Conservation (phyloP, 2,113 vertebrate genomes). For the Centropristis striata region DNA sequence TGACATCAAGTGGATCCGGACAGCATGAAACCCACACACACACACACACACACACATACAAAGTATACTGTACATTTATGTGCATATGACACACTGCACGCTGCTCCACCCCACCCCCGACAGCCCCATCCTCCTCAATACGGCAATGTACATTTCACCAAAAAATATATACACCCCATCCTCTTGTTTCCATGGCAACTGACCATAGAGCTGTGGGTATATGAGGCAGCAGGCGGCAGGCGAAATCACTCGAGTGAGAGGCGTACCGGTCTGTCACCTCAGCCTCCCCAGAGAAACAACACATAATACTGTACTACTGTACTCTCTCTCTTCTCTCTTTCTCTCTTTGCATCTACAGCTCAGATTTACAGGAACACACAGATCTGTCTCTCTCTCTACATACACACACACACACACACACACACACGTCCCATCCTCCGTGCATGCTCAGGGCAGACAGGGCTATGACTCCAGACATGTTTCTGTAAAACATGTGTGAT, state of each 20-base stretch:
- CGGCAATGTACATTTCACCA: slow-evolving; percentile 67
- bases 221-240: slow-evolving; percentile 71
- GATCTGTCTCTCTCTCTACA: neutral
- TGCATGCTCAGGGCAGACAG: slow-evolving; percentile 16
- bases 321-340: slow-evolving; percentile 40
- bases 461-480: neutral
- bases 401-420: slow-evolving; percentile 6
- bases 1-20: slow-evolving; percentile 52
- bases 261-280: slow-evolving; percentile 78
- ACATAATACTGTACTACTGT: slow-evolving; percentile 77
- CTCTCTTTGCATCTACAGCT: slow-evolving; percentile 12
- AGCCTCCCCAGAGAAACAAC: slow-evolving; percentile 68
- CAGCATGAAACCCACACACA: slow-evolving; percentile 21
- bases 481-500: slow-evolving; percentile 31
- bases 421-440: slow-evolving; percentile 1
- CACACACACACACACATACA: slow-evolving; percentile 16
- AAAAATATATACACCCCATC: slow-evolving; percentile 76
- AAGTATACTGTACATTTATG: neutral
- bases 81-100: neutral
- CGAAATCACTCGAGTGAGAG: slow-evolving; percentile 76
- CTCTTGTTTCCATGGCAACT: slow-evolving; percentile 87
- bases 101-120: neutral
- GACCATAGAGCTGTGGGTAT: slow-evolving; percentile 77
- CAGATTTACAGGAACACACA: slow-evolving; percentile 17
- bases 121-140: slow-evolving; percentile 24